Evolutionary conservation across 2,797 vertebrate species (phyloP).

Genomic region (Melopsittacus undulatus): DNA sequence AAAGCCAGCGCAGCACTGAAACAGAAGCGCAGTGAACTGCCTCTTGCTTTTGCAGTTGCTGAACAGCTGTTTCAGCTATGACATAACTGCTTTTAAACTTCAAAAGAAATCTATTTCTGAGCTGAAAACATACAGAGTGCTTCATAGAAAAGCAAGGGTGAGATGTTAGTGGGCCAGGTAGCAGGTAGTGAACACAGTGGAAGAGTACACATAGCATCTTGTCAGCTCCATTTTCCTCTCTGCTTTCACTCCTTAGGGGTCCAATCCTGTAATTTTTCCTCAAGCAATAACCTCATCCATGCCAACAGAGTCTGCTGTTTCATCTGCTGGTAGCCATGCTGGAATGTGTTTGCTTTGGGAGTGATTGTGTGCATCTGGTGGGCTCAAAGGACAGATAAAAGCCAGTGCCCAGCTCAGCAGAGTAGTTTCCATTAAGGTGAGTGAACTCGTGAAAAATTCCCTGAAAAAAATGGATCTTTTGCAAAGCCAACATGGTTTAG

Average conservation of each 20-base stretch:
- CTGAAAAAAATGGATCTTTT: neutral
- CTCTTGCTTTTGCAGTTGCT: neutral
- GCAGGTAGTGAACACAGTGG: neutral
- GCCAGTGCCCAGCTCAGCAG: neutral
- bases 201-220: neutral
- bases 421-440: neutral
- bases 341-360: slow-evolving; percentile 55
- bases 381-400: slow-evolving; percentile 33
- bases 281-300: slow-evolving; percentile 17
- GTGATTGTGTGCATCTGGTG: slow-evolving; percentile 3
- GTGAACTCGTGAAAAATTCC: slow-evolving; percentile 14
- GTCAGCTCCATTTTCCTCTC: neutral
- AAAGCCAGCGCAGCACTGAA: neutral
- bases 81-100: slow-evolving; percentile 63
- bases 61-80: slow-evolving; percentile 27
- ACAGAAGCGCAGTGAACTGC: neutral
- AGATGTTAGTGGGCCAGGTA: neutral
- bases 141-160: slow-evolving; percentile 6
- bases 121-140: slow-evolving; percentile 53
- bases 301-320: slow-evolving; percentile 44
- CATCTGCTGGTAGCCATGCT: slow-evolving; percentile 8
- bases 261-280: neutral
- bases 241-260: neutral
- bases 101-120: slow-evolving; percentile 64
- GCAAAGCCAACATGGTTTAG: neutral